Evolutionary conservation across 2,888 invertebrate species (phyloP).

Genomic region (Yponomeuta evonymella): DNA sequence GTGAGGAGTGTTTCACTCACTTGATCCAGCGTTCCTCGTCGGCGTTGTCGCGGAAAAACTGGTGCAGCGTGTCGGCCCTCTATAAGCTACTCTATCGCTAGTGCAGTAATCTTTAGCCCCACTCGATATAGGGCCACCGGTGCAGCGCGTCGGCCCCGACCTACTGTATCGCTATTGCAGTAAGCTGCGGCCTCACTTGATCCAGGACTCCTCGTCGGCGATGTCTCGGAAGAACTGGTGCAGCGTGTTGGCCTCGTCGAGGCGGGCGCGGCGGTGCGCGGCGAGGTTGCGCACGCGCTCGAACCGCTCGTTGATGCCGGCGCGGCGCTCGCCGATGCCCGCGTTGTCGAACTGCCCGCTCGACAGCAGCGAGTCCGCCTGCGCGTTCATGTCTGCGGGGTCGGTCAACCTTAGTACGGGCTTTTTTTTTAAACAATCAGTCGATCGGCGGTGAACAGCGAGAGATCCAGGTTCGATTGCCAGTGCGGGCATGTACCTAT

Average conservation of each 20-base stretch:
- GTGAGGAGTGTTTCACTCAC: slow-evolving; percentile 85
- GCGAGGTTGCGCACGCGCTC: slow-evolving; percentile 94
- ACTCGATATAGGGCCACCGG: too few relatives aligned
- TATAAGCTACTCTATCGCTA: slow-evolving; percentile 76
- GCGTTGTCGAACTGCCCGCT: slow-evolving; percentile 98
- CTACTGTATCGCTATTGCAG: slow-evolving; percentile 50
- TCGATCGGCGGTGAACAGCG: too few relatives aligned
- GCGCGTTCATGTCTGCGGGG: slow-evolving; percentile 89
- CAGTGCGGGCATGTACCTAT: too few relatives aligned
- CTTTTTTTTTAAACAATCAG: too few relatives aligned
- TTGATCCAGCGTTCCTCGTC: slow-evolving; percentile 99
- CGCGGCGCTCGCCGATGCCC: slow-evolving; percentile 95
- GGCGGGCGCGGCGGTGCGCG: slow-evolving; percentile 91
- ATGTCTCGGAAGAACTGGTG: slow-evolving; percentile 99
- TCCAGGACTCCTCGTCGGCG: slow-evolving; percentile 99
- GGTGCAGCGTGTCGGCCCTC: slow-evolving; percentile 98
- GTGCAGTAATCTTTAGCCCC: slow-evolving; percentile 53
- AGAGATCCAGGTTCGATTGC: too few relatives aligned
- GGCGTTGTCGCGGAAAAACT: slow-evolving; percentile 99
- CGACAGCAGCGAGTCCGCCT: slow-evolving; percentile 96
- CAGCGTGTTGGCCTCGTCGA: slow-evolving; percentile 97
- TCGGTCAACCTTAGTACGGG: too few relatives aligned
- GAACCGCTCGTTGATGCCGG: slow-evolving; percentile 97
- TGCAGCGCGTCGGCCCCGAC: too few relatives aligned
- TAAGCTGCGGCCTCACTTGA: slow-evolving; percentile 78